phyloP scores from a whole-genome alignment of 2,113 vertebrate species.

The Chloropsis cyanopogon region DNA sequence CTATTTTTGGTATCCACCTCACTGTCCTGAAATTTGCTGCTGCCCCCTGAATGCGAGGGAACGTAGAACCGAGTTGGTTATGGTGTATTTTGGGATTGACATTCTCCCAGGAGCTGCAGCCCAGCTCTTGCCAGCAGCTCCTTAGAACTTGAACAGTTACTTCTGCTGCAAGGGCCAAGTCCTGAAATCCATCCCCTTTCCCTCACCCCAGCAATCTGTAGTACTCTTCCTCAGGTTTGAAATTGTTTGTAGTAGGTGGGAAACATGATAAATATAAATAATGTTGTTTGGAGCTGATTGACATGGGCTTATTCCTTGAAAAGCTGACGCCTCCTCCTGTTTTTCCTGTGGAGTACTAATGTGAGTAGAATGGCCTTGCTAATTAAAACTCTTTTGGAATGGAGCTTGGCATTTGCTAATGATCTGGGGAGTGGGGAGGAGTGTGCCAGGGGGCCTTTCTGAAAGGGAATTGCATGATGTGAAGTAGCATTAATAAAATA shows the following conservation, averaged over 20 bases:
- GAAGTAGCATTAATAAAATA: not conserved
- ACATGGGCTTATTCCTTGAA: not conserved
- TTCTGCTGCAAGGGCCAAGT: not conserved
- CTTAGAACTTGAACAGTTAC: not conserved
- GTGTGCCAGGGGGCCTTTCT: not conserved
- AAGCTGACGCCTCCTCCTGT: not conserved
- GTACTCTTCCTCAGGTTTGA: constrained; percentile 9
- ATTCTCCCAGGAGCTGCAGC: not conserved
- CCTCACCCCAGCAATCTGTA: not conserved
- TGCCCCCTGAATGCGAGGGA: not conserved
- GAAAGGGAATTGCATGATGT: not conserved
- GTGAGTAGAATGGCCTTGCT: not conserved
- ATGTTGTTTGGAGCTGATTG: not conserved
- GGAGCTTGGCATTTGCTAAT: not conserved
- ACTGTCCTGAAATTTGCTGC: not conserved
- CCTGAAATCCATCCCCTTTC: not conserved
- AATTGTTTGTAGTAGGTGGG: not conserved
- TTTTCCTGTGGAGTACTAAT: not conserved
- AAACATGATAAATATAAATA: not conserved
- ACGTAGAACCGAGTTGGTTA: not conserved
- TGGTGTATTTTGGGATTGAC: not conserved
- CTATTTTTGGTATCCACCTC: not conserved
- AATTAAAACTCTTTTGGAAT: not conserved
- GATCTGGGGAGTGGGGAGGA: not conserved
- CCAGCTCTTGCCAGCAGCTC: not conserved